Conservation (phyloP, 2,797 vertebrate genomes). For the Rhinatrema bivittatum region DNA sequence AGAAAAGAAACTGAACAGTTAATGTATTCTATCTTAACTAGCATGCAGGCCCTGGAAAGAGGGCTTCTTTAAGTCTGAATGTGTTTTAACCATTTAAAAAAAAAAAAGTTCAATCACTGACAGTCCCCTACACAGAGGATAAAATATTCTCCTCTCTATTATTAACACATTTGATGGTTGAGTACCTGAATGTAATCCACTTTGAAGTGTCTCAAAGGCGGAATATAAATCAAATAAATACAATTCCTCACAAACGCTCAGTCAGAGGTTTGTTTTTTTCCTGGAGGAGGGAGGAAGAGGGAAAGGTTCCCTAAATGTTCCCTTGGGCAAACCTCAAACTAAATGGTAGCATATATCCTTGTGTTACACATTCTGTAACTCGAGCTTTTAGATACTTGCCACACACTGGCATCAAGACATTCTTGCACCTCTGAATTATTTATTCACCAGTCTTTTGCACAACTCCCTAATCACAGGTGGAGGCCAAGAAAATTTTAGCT, state of each 20-base stretch:
- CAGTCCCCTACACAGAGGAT: background rate
- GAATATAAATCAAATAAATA: too few species aligned
- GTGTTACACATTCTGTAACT: conserved; percentile 41
- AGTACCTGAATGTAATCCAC: too few species aligned
- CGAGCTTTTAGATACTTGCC: conserved; percentile 65
- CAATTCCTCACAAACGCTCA: too few species aligned
- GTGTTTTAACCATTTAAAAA: background rate
- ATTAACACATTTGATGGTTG: too few species aligned
- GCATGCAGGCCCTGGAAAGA: too few species aligned
- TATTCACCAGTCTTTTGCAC: conserved; percentile 57
- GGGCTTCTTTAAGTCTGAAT: too few species aligned
- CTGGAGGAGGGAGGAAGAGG: too few species aligned
- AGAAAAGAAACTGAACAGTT: too few species aligned
- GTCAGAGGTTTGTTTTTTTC: too few species aligned
- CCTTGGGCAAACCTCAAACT: conserved; percentile 34
- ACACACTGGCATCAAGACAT: conserved; percentile 46
- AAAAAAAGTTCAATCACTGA: conserved; percentile 7
- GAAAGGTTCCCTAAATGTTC: conserved; percentile 47
- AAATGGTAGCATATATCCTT: conserved; percentile 36
- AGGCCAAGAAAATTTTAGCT: conserved; percentile 50
- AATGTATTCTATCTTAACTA: too few species aligned
- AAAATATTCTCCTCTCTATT: conserved; percentile 16
- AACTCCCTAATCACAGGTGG: conserved; percentile 50
- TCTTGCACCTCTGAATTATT: conserved; percentile 64
- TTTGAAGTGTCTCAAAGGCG: too few species aligned